phyloP scores from a whole-genome alignment of 2,113 vertebrate genomes.

The Anhinga rufa region DNA sequence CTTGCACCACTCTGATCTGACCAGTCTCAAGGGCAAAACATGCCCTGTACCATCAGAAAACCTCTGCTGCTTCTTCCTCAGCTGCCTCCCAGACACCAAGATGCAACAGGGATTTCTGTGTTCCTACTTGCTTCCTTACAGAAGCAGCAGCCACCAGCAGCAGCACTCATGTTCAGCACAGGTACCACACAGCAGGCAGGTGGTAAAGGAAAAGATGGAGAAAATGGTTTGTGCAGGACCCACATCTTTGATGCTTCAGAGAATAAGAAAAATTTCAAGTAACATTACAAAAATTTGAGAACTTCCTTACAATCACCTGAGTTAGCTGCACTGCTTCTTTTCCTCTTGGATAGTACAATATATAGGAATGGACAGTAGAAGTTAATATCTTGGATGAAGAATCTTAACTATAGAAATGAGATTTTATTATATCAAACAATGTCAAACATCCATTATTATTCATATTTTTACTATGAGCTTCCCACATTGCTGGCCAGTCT shows the following conservation, averaged over 20 bases:
- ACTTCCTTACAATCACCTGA: not conserved
- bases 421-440: not conserved
- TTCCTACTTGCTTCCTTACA: not conserved
- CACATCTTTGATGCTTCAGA: not conserved
- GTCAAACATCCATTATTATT: not conserved
- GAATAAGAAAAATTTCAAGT: not conserved
- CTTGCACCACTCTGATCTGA: not conserved
- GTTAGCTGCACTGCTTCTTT: not conserved
- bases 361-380: not conserved
- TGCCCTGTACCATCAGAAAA: not conserved
- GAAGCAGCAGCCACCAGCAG: not conserved
- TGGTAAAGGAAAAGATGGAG: not conserved
- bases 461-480: not conserved
- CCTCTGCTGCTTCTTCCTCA: not conserved
- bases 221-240: not conserved
- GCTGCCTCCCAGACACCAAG: not conserved
- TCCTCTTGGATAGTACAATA: not conserved
- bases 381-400: not conserved
- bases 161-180: not conserved
- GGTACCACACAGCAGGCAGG: not conserved
- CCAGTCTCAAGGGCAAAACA: not conserved
- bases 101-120: not conserved
- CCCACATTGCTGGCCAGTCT: not conserved
- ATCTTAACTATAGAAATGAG: not conserved
- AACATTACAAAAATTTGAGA: not conserved